Base-by-base conservation (phyloP, 2,797 vertebrate species). In the Chloroceryle amazona region DNA sequence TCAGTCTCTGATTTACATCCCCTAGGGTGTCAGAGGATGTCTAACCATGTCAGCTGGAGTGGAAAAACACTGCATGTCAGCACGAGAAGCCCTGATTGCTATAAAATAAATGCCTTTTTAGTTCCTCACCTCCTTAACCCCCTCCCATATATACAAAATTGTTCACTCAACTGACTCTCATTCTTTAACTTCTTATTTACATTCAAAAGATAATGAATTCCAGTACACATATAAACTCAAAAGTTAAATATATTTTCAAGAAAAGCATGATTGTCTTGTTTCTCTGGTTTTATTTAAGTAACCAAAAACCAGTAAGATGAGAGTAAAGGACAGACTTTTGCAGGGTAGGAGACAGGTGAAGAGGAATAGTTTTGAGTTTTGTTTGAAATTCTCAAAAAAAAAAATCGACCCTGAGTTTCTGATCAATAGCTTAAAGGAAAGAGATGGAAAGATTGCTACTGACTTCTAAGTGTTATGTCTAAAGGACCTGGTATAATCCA, bases 61-160 rank as follows among this genome's bases (percentile, higher is more conserved):
- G 92, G 90, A 97, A 97, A 97, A 97, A 86, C 58, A 87, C 78
- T 90, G 47, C 41, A 76, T 80, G 89, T 95, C 96, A 96, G 93
- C 96, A 97, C 3, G 46, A 89, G 72, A 94, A 94, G 63, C 68
- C 37, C 29, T 72, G 65, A 76, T 58, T 86, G 63, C 87, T 73
- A 54, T 41, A n/a, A 95, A 96, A 95, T 66, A 93, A 91, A 37
- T 29, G 33, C 47, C 49, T 52, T 83, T 76, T 83, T 71, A 90
- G 74, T 33, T 86, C 57, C 66, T 86, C 47, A 57, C 31, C 54
- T 41, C 44, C 70, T 58, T 58, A 79, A 26, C 28, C 25, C 26
- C 29, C 29, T 42, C 4, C 26, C 25, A 16, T 16, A 71, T 20
- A 46, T 1, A 19, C 39, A 68, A 51, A 51, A 89, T 47, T 0